Evolutionary conservation across 2,888 invertebrate species (phyloP).

Genomic region (Spisula subtruncata): DNA sequence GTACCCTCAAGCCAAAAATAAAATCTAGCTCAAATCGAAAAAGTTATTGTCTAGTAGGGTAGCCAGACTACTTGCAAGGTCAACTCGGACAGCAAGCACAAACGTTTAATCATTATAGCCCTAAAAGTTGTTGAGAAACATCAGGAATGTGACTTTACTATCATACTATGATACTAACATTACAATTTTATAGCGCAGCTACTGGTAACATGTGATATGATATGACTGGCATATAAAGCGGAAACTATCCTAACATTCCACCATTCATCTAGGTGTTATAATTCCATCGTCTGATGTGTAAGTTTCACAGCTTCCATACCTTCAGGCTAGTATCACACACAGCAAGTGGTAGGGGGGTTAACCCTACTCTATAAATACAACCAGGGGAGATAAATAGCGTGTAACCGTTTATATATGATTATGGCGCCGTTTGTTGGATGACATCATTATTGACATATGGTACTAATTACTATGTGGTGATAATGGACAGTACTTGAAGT

Average conservation of each 20-base stretch:
- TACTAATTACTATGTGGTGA: constrained; percentile 8
- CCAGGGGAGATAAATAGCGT: constrained; percentile 42
- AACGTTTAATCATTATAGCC: too few relatives aligned
- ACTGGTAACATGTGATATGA: too few relatives aligned
- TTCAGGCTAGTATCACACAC: constrained; percentile 20
- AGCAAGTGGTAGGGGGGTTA: constrained; percentile 35
- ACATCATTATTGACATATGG: constrained; percentile 47
- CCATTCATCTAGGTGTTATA: not conserved
- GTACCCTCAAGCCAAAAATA: too few relatives aligned
- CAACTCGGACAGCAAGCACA: too few relatives aligned
- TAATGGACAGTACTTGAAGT: not conserved
- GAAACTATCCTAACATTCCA: not conserved
- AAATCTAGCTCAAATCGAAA: too few relatives aligned
- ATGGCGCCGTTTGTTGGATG: constrained; percentile 27
- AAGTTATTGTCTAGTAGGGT: too few relatives aligned
- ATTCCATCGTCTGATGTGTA: constrained; percentile 8
- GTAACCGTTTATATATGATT: not conserved
- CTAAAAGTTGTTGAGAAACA: too few relatives aligned
- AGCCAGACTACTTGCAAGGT: too few relatives aligned
- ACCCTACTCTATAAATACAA: not conserved
- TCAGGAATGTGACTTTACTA: too few relatives aligned
- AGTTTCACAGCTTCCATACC: constrained; percentile 43
- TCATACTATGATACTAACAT: too few relatives aligned
- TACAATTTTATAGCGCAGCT: too few relatives aligned
- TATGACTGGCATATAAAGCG: too few relatives aligned